Conservation (phyloP, 1,140 invertebrate species). For the Bombus waltoni region DNA sequence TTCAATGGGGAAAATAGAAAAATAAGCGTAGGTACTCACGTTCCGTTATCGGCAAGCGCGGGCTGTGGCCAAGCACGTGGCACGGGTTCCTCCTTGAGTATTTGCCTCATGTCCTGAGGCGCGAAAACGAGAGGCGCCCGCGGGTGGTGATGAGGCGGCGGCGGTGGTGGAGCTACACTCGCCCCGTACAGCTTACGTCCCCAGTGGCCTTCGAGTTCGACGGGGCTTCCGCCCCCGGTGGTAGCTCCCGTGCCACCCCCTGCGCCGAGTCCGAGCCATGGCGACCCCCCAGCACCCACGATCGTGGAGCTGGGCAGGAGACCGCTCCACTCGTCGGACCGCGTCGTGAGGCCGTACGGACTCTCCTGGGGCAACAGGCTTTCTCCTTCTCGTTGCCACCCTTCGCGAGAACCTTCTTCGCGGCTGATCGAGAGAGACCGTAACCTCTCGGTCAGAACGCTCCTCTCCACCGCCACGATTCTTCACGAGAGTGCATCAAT, state of each 20-base stretch:
- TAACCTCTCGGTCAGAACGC: constrained; percentile 58
- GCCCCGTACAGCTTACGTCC: constrained; percentile 80
- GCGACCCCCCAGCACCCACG: constrained; percentile 82
- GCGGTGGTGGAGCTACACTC: constrained; percentile 80
- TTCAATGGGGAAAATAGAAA: too few relatives aligned
- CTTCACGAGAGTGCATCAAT: constrained; percentile 57
- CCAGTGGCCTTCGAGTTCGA: constrained; percentile 81
- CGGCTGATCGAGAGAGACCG: constrained; percentile 52
- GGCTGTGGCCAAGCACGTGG: constrained; percentile 81
- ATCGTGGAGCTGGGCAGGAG: constrained; percentile 82
- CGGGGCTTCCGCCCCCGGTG: constrained; percentile 78
- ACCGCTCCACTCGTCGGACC: constrained; percentile 82
- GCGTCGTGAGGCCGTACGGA: constrained; percentile 81
- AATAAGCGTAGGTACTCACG: constrained; percentile 72
- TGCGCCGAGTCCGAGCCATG: constrained; percentile 81
- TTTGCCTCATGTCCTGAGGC: constrained; percentile 82
- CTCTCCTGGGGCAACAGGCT: constrained; percentile 74
- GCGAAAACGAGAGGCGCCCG: constrained; percentile 79
- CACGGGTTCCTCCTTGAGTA: constrained; percentile 81
- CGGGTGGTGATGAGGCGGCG: constrained; percentile 80
- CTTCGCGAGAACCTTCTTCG: constrained; percentile 51
- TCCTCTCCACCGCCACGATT: constrained; percentile 44
- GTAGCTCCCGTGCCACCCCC: constrained; percentile 75
- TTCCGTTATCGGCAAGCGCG: constrained; percentile 77
- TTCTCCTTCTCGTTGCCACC: constrained; percentile 63